Percentiles rank a stretch among this genome's conserved stretches.
These are phyloP conservation scores for Beaufortia kweichowensis DNA, from an alignment of 2,113 vertebrate genomes.

Conservation along the genomic window DNA sequence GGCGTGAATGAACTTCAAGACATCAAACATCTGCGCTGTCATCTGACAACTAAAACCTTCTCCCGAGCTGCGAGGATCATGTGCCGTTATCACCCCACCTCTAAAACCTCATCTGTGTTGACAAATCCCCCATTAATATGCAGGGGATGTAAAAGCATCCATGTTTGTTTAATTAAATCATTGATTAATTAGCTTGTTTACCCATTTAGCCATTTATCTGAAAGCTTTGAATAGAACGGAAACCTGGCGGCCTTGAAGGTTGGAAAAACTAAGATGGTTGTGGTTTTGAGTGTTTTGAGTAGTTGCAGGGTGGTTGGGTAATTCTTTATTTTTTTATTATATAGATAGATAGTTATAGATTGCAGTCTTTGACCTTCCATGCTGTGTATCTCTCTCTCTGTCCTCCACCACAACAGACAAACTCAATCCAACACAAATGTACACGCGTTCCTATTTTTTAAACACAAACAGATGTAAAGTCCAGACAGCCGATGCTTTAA, in stretches of 20 bases:
- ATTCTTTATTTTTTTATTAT: too few relatives aligned
- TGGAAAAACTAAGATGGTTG: constrained; percentile 4
- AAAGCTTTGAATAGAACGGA: not conserved
- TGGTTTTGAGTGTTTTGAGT: too few relatives aligned
- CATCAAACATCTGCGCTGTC: constrained; percentile 57
- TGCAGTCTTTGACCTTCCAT: not conserved
- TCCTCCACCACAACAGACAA: not conserved
- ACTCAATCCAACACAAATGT: not conserved
- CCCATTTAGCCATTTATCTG: not conserved
- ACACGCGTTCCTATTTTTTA: not conserved
- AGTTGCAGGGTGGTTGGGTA: too few relatives aligned
- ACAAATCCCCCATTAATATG: constrained; percentile 64
- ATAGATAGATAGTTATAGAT: too few relatives aligned
- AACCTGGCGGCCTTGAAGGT: constrained; percentile 20
- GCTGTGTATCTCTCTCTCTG: not conserved
- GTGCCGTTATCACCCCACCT: constrained; percentile 59
- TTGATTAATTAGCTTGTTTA: constrained; percentile 29
- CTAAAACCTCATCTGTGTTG: constrained; percentile 58
- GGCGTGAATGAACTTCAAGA: constrained; percentile 65
- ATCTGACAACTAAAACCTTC: constrained; percentile 54
- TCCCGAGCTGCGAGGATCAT: constrained; percentile 37
- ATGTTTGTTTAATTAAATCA: constrained; percentile 32
- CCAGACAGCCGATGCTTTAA: not conserved
- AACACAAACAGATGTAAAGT: constrained; percentile 16
- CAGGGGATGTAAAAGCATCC: constrained; percentile 31